Evolutionary conservation across 2,888 invertebrate species (phyloP), one percentile per base, ranked within the genome.

Genomic region (Elgonia sp.): DNA sequence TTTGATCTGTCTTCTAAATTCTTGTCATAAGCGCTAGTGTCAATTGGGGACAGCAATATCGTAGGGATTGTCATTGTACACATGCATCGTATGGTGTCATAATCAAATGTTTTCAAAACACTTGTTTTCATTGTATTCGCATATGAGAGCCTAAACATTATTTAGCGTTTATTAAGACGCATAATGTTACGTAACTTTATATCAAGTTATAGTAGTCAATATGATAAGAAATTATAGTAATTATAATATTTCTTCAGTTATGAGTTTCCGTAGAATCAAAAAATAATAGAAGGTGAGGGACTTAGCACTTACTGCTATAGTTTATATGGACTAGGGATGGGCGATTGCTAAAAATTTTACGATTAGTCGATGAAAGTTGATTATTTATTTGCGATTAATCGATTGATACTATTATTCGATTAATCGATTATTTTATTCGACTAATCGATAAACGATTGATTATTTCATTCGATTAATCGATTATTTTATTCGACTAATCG

Each of bases 11-110:
- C 73, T 83, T 86, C 77, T 83, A 57, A 83, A 79, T 79, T 62
- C 83, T 67, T 73, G 69, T 79, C 83, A 73, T 82, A 67, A 82
- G 29, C 37, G 76, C 79, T 79, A 83, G 86, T 73, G 86, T 87
- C 79, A 87, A 87, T 87, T 83, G 86, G 50, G 42, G 73, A 83
- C 73, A 87, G 83, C 86, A 87, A 87, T 87, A 83, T 87, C 37
- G 77, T 87, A 87, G 73, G 42, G 42, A 67, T 73, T 76, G 70
- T 77, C 76, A 82, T 79, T 73, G 37, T 20, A n/a, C 79, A 60
- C 40, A 37, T 82, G 77, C 86, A 86, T 82, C 77, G 73, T 85
- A 79, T 53, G 57, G 50, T 72, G 81, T 77, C 39, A 81, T 76
- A 86, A 76, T 86, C 62, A 82, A 81, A 81, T 72, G 53, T 80